Evolutionary conservation across 2,113 vertebrate species (phyloP).

Genomic region (Vireo altiloquus): DNA sequence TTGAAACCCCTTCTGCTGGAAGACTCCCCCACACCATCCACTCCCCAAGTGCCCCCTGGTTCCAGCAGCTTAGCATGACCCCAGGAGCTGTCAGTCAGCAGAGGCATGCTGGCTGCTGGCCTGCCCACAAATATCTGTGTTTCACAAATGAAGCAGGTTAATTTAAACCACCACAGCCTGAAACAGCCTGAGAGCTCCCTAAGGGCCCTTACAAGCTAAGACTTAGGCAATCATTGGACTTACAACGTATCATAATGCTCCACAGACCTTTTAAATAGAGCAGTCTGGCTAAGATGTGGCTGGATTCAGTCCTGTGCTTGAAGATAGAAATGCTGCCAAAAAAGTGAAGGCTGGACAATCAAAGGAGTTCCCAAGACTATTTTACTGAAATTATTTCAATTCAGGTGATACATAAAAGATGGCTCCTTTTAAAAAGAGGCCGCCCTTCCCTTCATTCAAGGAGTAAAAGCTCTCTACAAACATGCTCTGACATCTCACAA

Average conservation of each 20-base stretch:
- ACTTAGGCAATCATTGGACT: not conserved
- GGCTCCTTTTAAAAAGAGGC: not conserved
- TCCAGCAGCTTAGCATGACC: not conserved
- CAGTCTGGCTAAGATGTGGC: not conserved
- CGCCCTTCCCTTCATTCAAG: not conserved
- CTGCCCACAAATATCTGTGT: not conserved
- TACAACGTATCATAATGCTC: not conserved
- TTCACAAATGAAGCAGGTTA: not conserved
- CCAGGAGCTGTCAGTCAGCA: not conserved
- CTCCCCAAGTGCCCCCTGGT: not conserved
- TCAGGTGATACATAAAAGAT: not conserved
- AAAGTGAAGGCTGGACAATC: not conserved
- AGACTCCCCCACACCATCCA: accelerated
- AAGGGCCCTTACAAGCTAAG: not conserved
- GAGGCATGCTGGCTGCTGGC: not conserved
- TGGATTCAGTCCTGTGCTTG: not conserved
- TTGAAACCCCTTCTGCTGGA: not conserved
- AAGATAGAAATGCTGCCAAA: not conserved
- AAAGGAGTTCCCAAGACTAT: not conserved
- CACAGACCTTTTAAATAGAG: not conserved
- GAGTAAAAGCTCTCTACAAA: not conserved
- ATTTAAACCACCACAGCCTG: not conserved
- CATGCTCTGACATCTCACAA: not conserved
- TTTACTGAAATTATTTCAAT: not conserved
- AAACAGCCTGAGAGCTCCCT: not conserved